Evolutionary conservation across 2,113 vertebrate species (phyloP).

Genomic region (Carassius gibelio): DNA sequence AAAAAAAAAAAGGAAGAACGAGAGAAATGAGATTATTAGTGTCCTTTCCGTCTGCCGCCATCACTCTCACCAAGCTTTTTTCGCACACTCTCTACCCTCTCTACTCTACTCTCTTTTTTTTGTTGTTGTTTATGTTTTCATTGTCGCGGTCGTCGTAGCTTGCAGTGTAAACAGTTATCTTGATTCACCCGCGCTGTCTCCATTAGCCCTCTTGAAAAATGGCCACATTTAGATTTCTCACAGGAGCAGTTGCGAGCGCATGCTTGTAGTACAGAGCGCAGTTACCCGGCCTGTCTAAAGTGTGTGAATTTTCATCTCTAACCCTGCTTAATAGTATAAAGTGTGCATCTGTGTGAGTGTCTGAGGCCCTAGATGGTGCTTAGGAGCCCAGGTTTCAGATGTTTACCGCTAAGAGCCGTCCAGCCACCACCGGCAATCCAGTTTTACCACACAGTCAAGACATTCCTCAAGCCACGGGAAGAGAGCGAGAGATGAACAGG

Average conservation of each 20-base stretch:
- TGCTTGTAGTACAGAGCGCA: background rate
- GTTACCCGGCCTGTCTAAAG: constrained; percentile 5
- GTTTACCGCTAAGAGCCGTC: constrained; percentile 46
- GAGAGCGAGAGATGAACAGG: background rate
- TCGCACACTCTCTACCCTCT: constrained; percentile 55
- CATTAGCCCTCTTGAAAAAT: constrained; percentile 57
- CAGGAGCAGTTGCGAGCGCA: constrained; percentile 16
- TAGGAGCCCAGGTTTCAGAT: constrained; percentile 47
- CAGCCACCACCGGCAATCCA: constrained; percentile 43
- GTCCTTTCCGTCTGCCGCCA: constrained; percentile 50
- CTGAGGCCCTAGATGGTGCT: background rate
- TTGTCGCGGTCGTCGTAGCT: constrained; percentile 60
- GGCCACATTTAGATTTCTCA: constrained; percentile 54
- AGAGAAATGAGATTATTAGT: constrained; percentile 49
- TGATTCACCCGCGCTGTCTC: constrained; percentile 55
- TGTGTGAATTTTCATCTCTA: constrained; percentile 18
- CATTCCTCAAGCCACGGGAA: constrained; percentile 43
- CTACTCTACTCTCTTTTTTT: constrained; percentile 14
- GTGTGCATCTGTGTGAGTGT: constrained; percentile 25
- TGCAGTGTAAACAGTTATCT: constrained; percentile 59
- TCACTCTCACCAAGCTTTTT: constrained; percentile 49
- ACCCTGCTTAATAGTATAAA: constrained; percentile 12
- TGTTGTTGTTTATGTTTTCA: constrained; percentile 58
- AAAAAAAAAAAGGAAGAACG: constrained; percentile 38
- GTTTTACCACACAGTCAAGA: constrained; percentile 55